Evolutionary conservation across 2,888 invertebrate species (phyloP).

Genomic region (Epistrophella euchroma): DNA sequence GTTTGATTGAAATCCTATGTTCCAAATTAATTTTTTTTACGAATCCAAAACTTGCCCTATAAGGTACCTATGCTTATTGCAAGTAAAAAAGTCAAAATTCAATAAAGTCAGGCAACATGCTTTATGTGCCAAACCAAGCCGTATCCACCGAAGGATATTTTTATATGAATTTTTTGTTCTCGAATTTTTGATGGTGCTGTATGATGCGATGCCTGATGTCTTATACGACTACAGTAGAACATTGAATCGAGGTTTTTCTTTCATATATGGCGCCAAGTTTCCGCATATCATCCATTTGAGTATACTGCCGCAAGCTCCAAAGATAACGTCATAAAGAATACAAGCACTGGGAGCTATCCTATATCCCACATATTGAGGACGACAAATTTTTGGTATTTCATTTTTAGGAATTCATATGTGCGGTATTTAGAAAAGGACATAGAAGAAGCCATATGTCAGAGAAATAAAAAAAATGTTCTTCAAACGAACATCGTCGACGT

Average conservation of each 20-base stretch:
- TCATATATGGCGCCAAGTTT: slow-evolving; percentile 27
- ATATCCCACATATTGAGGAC: not conserved
- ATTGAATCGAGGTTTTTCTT: slow-evolving; percentile 2
- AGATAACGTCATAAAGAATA: slow-evolving; percentile 14
- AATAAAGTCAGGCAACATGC: slow-evolving; percentile 14
- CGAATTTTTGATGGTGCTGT: not conserved
- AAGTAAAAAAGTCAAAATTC: not conserved
- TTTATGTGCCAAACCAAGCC: not conserved
- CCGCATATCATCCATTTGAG: slow-evolving; percentile 5
- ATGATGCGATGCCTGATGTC: not conserved
- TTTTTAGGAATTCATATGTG: slow-evolving; percentile 1
- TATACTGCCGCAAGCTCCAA: not conserved
- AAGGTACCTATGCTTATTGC: too few relatives aligned
- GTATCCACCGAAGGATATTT: slow-evolving; percentile 2
- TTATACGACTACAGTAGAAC: not conserved
- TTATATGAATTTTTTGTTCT: slow-evolving; percentile 1
- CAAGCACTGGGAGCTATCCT: not conserved
- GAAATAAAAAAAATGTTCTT: slow-evolving; percentile 5
- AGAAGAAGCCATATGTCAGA: slow-evolving; percentile 11
- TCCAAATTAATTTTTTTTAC: not conserved
- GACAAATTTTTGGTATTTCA: slow-evolving; percentile 2
- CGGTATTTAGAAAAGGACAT: not conserved
- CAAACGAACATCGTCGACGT: not conserved
- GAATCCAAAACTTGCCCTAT: not conserved
- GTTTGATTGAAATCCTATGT: too few relatives aligned